These are phyloP conservation scores for Tipula vernalis DNA, from an alignment of 2,888 invertebrate species.

Conservation along the genomic window DNA sequence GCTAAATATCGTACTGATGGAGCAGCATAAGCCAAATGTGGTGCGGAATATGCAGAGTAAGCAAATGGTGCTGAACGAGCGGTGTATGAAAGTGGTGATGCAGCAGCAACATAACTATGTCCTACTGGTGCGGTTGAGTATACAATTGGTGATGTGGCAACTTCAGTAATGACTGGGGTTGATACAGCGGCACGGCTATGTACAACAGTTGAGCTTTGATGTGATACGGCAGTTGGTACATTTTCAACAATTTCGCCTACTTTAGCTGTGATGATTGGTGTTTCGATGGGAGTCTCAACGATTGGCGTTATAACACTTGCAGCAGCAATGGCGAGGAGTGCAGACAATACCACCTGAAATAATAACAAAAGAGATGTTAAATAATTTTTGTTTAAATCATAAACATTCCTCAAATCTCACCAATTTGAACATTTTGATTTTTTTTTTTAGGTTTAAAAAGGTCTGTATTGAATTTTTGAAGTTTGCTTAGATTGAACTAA, in stretches of 20 bases:
- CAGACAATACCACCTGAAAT: constrained; percentile 40
- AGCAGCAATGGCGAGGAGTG: constrained; percentile 40
- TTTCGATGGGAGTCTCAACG: constrained; percentile 19
- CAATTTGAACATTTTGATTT: constrained; percentile 29
- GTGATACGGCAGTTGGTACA: constrained; percentile 15
- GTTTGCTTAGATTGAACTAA: neutral
- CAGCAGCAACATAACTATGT: constrained; percentile 9
- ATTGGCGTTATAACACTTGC: constrained; percentile 29
- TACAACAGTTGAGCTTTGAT: constrained; percentile 36
- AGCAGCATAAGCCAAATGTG: neutral
- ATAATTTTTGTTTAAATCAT: neutral
- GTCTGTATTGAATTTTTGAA: neutral
- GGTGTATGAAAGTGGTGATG: neutral
- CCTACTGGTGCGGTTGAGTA: neutral
- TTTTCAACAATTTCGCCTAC: constrained; percentile 17
- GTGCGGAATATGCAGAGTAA: constrained; percentile 12
- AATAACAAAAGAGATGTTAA: neutral
- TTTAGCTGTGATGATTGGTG: constrained; percentile 26
- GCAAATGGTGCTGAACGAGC: constrained; percentile 12
- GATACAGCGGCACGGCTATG: constrained; percentile 34
- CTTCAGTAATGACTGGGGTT: constrained; percentile 17
- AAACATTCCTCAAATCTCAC: constrained; percentile 19
- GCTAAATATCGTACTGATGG: neutral
- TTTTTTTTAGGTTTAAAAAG: constrained; percentile 8
- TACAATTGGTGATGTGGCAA: constrained; percentile 11